These are phyloP conservation scores for Alligator sinensis DNA, from an alignment of 2,113 vertebrate species.

Conservation along the genomic window DNA sequence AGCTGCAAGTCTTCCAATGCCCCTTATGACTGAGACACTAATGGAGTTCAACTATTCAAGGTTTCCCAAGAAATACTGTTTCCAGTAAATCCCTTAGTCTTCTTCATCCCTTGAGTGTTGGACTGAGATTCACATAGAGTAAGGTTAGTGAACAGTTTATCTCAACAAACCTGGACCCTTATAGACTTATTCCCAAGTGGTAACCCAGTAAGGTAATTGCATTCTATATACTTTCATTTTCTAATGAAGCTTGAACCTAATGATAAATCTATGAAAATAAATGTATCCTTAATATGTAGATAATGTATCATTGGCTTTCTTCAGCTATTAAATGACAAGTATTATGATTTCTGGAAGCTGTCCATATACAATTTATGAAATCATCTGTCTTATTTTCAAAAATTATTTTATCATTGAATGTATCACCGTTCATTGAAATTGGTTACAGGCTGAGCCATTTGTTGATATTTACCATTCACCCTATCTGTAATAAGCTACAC, in stretches of 20 bases:
- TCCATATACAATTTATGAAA: no score
- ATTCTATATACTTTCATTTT: background rate
- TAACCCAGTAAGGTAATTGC: background rate
- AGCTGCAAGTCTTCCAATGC: no score
- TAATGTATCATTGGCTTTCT: background rate
- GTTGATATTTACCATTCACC: no score
- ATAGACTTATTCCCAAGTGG: background rate
- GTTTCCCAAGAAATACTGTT: background rate
- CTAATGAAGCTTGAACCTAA: background rate
- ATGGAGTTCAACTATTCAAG: background rate
- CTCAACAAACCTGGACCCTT: background rate
- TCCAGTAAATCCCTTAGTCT: background rate
- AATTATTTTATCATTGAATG: no score
- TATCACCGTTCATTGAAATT: no score
- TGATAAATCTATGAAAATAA: background rate
- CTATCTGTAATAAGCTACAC: no score
- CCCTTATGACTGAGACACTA: background rate
- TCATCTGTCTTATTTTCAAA: no score
- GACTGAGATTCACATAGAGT: fast-evolving
- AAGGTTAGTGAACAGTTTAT: background rate
- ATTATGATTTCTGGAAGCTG: no score
- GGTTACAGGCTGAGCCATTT: no score
- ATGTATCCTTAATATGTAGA: background rate
- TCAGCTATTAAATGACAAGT: no score
- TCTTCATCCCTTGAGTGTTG: background rate